These are phyloP conservation scores for Macrobrachium rosenbergii DNA, from an alignment of 1,140 invertebrate species.

Conservation along the genomic window DNA sequence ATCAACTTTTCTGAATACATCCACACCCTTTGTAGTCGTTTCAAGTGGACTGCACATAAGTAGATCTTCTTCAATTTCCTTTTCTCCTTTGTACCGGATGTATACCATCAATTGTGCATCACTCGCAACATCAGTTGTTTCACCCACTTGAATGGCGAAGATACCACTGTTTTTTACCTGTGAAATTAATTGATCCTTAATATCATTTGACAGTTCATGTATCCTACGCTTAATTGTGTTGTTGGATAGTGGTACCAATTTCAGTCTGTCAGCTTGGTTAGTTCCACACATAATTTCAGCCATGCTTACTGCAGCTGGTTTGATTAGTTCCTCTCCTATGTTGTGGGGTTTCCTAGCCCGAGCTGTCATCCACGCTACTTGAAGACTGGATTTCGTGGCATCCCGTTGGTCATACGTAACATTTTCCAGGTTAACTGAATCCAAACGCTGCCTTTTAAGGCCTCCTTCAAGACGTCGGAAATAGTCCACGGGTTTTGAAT, in stretches of 20 bases:
- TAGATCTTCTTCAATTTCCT: conserved; percentile 30
- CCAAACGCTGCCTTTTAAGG: conserved; percentile 27
- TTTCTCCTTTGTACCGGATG: conserved; percentile 19
- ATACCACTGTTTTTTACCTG: conserved; percentile 18
- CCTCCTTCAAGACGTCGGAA: conserved; percentile 36
- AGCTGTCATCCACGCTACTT: conserved; percentile 16
- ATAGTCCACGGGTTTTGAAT: conserved; percentile 28
- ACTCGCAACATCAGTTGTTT: conserved; percentile 25
- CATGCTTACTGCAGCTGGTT: conserved; percentile 33
- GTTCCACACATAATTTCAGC: conserved; percentile 17
- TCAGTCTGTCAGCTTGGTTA: conserved; percentile 14
- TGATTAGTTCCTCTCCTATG: not conserved
- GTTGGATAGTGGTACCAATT: conserved; percentile 39
- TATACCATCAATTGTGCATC: conserved; percentile 30
- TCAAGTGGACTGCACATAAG: conserved; percentile 24
- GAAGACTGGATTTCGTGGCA: conserved; percentile 30
- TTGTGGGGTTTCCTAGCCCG: conserved; percentile 9
- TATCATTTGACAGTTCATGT: conserved; percentile 35
- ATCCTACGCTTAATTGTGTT: conserved; percentile 36
- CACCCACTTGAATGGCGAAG: conserved; percentile 24
- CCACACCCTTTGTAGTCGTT: conserved; percentile 12
- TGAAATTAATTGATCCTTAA: conserved; percentile 39
- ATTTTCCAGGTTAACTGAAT: conserved; percentile 14
- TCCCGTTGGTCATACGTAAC: conserved; percentile 20
- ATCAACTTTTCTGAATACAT: conserved; percentile 3